phyloP scores from a whole-genome alignment of 2,113 vertebrate species.

The Lasiurus borealis region DNA sequence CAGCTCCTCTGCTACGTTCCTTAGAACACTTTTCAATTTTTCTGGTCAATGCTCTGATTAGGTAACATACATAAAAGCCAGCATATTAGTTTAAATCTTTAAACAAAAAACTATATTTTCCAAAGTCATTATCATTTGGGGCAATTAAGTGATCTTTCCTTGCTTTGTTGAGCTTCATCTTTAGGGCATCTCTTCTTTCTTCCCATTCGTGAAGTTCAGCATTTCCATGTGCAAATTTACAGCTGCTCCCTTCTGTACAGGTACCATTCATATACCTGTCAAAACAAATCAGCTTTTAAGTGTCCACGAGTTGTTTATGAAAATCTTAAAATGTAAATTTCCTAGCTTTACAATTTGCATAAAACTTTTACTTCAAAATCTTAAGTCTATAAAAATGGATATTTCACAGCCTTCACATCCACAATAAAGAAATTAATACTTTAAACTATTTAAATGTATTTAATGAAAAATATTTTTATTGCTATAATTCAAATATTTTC shows the following conservation, averaged over 20 bases:
- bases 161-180: constrained; percentile 98
- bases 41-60: constrained; percentile 88
- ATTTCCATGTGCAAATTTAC: constrained; percentile 95
- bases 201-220: constrained; percentile 97
- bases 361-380: background rate
- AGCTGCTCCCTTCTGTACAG: constrained; percentile 93
- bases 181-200: constrained; percentile 95
- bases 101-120: constrained; percentile 99
- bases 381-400: background rate
- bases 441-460: background rate
- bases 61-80: constrained; percentile 84
- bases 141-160: constrained; percentile 98
- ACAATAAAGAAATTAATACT: background rate
- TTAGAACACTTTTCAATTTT: constrained; percentile 86
- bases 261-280: constrained; percentile 92
- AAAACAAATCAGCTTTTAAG: constrained; percentile 57
- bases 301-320: background rate
- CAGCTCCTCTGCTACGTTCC: constrained; percentile 87
- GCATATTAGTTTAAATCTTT: constrained; percentile 96
- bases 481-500: background rate
- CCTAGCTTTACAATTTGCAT: background rate
- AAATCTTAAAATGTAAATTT: background rate
- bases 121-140: constrained; percentile 99
- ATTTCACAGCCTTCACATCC: background rate
- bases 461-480: background rate